Evolutionary conservation across 2,888 invertebrate genomes (phyloP).

Genomic region (Pristionchus entomophagus): DNA sequence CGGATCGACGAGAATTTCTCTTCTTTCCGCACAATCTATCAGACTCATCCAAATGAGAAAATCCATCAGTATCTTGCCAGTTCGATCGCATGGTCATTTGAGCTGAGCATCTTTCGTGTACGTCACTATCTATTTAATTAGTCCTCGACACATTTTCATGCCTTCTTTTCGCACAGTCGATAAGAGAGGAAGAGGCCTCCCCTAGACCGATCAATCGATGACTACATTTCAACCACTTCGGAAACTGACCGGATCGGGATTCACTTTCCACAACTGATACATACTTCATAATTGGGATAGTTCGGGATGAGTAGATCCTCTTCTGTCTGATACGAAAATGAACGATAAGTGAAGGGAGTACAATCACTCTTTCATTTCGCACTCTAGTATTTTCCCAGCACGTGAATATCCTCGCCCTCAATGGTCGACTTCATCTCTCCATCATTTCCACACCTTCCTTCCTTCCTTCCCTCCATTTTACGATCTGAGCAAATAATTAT

Average conservation of each 20-base stretch:
- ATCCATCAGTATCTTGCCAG: too few relatives aligned
- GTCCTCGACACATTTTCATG: constrained; percentile 16
- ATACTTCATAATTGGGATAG: too few relatives aligned
- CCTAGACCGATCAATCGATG: background rate
- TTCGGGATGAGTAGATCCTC: background rate
- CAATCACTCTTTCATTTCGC: background rate
- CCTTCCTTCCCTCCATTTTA: background rate
- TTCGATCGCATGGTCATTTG: constrained; percentile 19
- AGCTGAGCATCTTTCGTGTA: background rate
- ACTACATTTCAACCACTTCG: background rate
- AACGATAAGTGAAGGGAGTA: background rate
- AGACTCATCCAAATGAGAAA: background rate
- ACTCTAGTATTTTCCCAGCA: background rate
- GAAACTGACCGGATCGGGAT: too few relatives aligned
- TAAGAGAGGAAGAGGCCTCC: background rate
- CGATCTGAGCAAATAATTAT: constrained; percentile 29
- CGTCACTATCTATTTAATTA: background rate
- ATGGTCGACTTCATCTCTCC: background rate
- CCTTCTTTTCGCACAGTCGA: background rate
- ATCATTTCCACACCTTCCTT: background rate
- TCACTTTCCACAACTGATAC: too few relatives aligned
- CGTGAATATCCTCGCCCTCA: background rate
- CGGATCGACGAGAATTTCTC: too few relatives aligned
- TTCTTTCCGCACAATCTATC: too few relatives aligned
- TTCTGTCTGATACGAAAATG: background rate